A percentile compares a stretch with the other conserved stretches of the same genome.
Evolutionary conservation across 2,888 invertebrate species (phyloP).

Genomic region (Lingula anatina): DNA sequence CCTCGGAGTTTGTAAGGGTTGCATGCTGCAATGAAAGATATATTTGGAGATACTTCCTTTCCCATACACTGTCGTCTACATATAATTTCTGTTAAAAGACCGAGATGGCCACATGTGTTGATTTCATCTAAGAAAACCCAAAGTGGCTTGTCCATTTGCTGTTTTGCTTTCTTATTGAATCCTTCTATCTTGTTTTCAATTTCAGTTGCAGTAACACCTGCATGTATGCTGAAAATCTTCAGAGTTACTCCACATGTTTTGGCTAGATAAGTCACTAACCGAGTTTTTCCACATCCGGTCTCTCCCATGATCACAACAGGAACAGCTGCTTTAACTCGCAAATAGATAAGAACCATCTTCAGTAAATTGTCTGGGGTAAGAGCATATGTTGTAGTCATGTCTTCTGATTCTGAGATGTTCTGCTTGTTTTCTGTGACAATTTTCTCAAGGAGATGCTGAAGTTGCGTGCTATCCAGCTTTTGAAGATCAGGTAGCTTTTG

Average conservation of each 20-base stretch:
- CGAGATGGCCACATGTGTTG: slow-evolving; percentile 8
- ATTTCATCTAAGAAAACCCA: slow-evolving; percentile 10
- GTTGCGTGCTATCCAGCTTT: not conserved
- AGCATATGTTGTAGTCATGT: slow-evolving; percentile 2
- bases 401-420: not conserved
- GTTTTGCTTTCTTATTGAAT: slow-evolving; percentile 1
- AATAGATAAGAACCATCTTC: slow-evolving; percentile 6
- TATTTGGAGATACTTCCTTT: slow-evolving; percentile 3
- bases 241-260: slow-evolving; percentile 1
- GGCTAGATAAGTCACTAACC: slow-evolving; percentile 4
- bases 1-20: slow-evolving; percentile 7
- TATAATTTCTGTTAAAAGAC: slow-evolving; percentile 6
- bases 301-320: slow-evolving; percentile 9
- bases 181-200: not conserved
- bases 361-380: slow-evolving; percentile 6
- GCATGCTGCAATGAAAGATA: slow-evolving; percentile 5
- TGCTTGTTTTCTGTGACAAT: not conserved
- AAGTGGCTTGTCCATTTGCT: not conserved
- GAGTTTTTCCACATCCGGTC: slow-evolving; percentile 10
- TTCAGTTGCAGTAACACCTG: slow-evolving; percentile 1
- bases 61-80: slow-evolving; percentile 3
- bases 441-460: slow-evolving; percentile 3
- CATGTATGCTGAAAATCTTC: slow-evolving; percentile 4
- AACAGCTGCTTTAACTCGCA: slow-evolving; percentile 1
- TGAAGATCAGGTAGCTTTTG: slow-evolving; percentile 1